phyloP scores from a whole-genome alignment of 1,140 invertebrate species.

The Drosophila tsacasi region DNA sequence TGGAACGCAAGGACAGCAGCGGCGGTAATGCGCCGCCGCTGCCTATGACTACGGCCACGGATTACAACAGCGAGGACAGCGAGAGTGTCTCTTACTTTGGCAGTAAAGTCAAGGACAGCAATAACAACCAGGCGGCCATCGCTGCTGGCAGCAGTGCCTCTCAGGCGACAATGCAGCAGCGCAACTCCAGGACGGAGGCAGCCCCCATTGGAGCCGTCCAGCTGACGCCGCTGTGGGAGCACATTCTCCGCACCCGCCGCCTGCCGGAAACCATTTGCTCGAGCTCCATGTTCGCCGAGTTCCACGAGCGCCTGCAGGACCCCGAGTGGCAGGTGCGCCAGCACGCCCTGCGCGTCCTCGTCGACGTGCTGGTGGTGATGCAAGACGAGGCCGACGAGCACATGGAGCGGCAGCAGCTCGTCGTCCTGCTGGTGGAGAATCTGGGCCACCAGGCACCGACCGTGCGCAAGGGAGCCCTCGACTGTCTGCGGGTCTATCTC shows the following conservation, averaged over 20 bases:
- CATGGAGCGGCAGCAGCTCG: conserved; percentile 86
- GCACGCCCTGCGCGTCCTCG: conserved; percentile 90
- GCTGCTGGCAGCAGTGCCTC: neutral
- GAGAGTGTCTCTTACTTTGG: conserved; percentile 45
- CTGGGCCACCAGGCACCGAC: conserved; percentile 91
- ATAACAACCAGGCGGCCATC: conserved; percentile 51
- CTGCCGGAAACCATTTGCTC: conserved; percentile 88
- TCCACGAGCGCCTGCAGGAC: conserved; percentile 90
- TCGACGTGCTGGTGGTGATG: conserved; percentile 90
- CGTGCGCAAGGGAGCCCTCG: conserved; percentile 90
- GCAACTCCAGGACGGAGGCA: conserved; percentile 26
- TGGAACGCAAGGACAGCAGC: conserved; percentile 62
- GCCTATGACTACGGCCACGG: conserved; percentile 8
- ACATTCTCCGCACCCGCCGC: conserved; percentile 88
- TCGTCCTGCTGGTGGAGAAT: conserved; percentile 90
- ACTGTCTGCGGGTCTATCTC: conserved; percentile 89
- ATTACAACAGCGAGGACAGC: conserved; percentile 39
- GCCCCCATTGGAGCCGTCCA: conserved; percentile 83
- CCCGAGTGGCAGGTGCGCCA: conserved; percentile 93
- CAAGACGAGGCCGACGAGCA: conserved; percentile 88
- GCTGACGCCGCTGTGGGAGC: conserved; percentile 91
- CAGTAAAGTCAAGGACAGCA: conserved; percentile 44
- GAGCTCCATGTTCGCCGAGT: conserved; percentile 88
- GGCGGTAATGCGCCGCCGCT: conserved; percentile 10
- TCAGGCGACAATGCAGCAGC: conserved; percentile 53